Base-by-base conservation (phyloP, 2,113 vertebrate species). In the Notothenia coriiceps region DNA sequence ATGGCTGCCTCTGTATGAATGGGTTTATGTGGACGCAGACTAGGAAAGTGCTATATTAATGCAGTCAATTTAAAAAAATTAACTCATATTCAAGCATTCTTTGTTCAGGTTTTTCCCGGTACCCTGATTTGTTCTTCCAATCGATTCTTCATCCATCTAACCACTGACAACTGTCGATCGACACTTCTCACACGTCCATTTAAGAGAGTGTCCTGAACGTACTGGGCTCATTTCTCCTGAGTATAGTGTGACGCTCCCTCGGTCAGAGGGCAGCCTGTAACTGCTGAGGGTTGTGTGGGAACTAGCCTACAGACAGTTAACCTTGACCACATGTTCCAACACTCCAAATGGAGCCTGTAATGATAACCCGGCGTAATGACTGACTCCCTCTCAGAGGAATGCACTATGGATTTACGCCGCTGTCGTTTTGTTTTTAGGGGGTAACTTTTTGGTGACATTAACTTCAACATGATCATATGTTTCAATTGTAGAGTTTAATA, bases 281-380 rank as follows among this genome's bases (percentile, higher is more conserved):
- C 62, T 59, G 65, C 76, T 49, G 69, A 57, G 76, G 74, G 77
- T 62, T 88, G 89, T 93, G 92, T 94, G 92, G 91, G 93, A 94
- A 94, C 90, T 55, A 85, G 87, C 78, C 90, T 74, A 82, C 80
- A 91, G 89, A 92, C 78, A 88, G 75, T 90, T 94, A 93, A 93
- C 91, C 90, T 93, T 94, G 93, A 93, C 92, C 93, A 93, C 88
- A 89, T 87, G 91, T 93, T 93, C 81, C 84, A 87, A 85, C 91
- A 70, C 75, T 85, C 46, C 81, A 86, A 92, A 83, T 74, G 79
- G 88, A 92, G 79, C 89, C 90, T 87, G 64, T 94, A 92, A 93
- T 93, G 89, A 93, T 46, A 81, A 85, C 83, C 83, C 76, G 67
- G 55, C 43, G 14, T 93, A 93, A 94, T 93, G 88, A 94, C 89